Evolutionary conservation across 2,797 vertebrate species (phyloP).

Genomic region (Oreochromis mossambicus): DNA sequence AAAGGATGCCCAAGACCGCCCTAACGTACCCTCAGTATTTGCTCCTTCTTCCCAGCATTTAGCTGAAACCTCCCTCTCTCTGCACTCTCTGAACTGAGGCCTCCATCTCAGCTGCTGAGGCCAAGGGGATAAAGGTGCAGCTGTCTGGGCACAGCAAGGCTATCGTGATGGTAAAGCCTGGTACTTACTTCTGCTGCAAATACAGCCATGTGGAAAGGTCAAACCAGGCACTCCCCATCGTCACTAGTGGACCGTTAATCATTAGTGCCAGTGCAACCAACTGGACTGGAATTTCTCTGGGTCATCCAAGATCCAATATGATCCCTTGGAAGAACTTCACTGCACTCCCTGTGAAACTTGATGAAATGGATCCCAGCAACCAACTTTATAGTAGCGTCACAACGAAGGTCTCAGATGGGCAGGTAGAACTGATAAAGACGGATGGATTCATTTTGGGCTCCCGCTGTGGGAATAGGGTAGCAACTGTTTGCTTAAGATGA

Average conservation of each 20-base stretch:
- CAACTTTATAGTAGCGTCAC: conserved; percentile 29
- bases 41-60: not conserved
- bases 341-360: not conserved
- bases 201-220: conserved; percentile 66
- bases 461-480: conserved; percentile 6
- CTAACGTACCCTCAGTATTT: not conserved
- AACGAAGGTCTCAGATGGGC: conserved; percentile 42
- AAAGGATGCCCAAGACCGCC: not conserved
- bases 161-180: conserved; percentile 61
- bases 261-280: conserved; percentile 58
- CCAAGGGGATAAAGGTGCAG: conserved; percentile 66
- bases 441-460: conserved; percentile 38
- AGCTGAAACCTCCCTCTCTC: not conserved
- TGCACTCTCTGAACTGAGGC: not conserved
- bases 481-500: not conserved
- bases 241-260: conserved; percentile 53
- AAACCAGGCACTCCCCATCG: conserved; percentile 48
- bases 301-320: conserved; percentile 50
- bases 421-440: conserved; percentile 47
- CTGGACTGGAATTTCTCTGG: conserved; percentile 47
- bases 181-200: conserved; percentile 60
- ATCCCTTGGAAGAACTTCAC: conserved; percentile 44
- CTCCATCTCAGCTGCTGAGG: conserved; percentile 54
- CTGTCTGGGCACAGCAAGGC: conserved; percentile 59
- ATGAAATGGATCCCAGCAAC: conserved; percentile 40